A percentile compares a stretch with the other conserved stretches of the same genome.
phyloP scores from a whole-genome alignment of 2,797 vertebrate species.

The Fistularia tabacaria region DNA sequence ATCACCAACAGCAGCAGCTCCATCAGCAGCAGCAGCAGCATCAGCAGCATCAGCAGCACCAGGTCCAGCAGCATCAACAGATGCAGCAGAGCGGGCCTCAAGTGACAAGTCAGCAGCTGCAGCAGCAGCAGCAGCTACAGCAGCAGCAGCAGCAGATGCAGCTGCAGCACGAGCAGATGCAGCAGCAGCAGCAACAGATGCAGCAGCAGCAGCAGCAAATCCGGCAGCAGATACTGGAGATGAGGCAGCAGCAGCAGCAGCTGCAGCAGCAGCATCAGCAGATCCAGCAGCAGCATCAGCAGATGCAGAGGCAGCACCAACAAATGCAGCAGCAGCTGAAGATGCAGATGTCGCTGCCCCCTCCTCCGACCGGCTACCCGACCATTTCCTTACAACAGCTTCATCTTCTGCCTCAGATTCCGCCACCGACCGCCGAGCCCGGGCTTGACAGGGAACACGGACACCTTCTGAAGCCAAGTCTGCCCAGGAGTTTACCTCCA shows the following conservation, averaged over 20 bases:
- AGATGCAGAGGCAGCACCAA: slow-evolving; percentile 80
- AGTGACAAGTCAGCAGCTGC: slow-evolving; percentile 58
- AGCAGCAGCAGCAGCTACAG: slow-evolving; percentile 77
- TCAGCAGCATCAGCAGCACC: slow-evolving; percentile 57
- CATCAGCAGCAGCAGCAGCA: slow-evolving; percentile 55
- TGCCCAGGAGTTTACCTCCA: slow-evolving; percentile 67
- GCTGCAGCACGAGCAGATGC: slow-evolving; percentile 79
- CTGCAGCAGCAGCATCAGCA: slow-evolving; percentile 76
- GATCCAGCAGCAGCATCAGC: slow-evolving; percentile 79
- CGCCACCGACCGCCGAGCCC: slow-evolving; percentile 67
- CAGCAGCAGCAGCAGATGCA: slow-evolving; percentile 78
- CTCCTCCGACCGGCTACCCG: slow-evolving; percentile 73
- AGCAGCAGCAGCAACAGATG: slow-evolving; percentile 74
- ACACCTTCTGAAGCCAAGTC: slow-evolving; percentile 79
- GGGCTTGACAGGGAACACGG: slow-evolving; percentile 73
- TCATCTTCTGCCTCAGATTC: slow-evolving; percentile 71
- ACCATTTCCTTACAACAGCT: slow-evolving; percentile 78
- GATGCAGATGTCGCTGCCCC: slow-evolving; percentile 74
- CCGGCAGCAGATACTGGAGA: slow-evolving; percentile 76
- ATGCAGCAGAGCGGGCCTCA: slow-evolving; percentile 44
- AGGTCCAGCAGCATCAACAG: slow-evolving; percentile 40
- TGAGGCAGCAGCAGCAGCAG: slow-evolving; percentile 78
- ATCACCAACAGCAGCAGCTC: slow-evolving; percentile 55
- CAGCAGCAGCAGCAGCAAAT: slow-evolving; percentile 77
- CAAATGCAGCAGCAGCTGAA: slow-evolving; percentile 82